These are phyloP conservation scores for Boulengerochromis microlepis DNA, from an alignment of 2,113 vertebrate genomes.

Conservation along the genomic window DNA sequence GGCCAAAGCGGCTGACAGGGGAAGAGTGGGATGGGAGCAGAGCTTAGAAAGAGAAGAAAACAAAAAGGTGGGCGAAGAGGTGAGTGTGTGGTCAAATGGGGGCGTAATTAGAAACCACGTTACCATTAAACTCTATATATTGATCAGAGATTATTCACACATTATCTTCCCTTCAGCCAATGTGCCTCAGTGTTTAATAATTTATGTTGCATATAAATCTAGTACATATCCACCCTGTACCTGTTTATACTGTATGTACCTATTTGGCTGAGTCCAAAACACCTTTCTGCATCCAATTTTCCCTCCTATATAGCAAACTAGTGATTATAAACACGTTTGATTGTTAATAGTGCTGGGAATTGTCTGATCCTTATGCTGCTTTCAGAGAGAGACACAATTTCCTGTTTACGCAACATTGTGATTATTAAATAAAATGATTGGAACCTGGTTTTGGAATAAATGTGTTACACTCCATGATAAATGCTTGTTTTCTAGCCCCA, in stretches of 20 bases:
- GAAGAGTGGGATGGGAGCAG: conserved; percentile 43
- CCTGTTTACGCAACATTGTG: background rate
- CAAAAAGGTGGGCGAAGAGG: conserved; percentile 40
- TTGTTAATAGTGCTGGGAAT: background rate
- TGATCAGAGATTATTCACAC: conserved; percentile 53
- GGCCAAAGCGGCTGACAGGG: conserved; percentile 45
- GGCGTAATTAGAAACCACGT: conserved; percentile 56
- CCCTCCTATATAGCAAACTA: background rate
- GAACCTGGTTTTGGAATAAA: background rate
- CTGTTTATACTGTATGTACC: background rate
- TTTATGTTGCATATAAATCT: conserved; percentile 30
- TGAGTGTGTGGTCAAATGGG: conserved; percentile 51
- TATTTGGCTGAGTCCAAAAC: background rate
- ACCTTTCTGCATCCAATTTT: background rate
- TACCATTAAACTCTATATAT: conserved; percentile 53
- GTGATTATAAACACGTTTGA: background rate
- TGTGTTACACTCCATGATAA: background rate
- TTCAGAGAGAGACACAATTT: background rate
- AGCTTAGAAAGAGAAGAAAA: conserved; percentile 22
- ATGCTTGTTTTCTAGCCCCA: background rate
- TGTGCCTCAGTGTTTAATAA: conserved; percentile 36
- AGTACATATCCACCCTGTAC: background rate
- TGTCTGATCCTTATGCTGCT: background rate
- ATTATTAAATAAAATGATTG: background rate
- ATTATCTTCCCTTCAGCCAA: conserved; percentile 38